Conservation (phyloP, 2,888 invertebrate species). For the Lithophane leautieri region DNA sequence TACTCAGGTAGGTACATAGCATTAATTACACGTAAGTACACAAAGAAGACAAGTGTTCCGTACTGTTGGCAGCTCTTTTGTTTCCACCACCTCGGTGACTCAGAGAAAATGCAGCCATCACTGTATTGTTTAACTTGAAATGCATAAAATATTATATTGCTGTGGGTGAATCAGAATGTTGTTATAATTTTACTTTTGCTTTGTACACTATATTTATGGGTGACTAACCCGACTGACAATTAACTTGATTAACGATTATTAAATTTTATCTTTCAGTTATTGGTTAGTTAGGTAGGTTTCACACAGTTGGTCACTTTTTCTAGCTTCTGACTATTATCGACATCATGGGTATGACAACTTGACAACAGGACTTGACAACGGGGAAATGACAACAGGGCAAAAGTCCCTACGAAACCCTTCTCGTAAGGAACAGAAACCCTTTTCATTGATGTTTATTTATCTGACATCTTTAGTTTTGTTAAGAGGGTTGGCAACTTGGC, state of each 20-base stretch:
- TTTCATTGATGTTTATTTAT: neutral
- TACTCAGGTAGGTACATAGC: conserved; percentile 27
- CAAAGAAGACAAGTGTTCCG: conserved; percentile 53
- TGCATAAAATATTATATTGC: conserved; percentile 38
- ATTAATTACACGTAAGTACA: conserved; percentile 39
- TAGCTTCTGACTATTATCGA: neutral
- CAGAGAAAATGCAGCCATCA: conserved; percentile 19
- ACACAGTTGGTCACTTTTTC: neutral
- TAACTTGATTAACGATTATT: neutral
- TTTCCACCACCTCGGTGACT: conserved; percentile 37
- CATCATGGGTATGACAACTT: neutral
- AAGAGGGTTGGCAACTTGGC: neutral
- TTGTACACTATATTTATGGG: neutral
- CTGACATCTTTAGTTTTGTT: neutral
- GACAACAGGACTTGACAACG: no score
- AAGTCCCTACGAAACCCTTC: neutral
- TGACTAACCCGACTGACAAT: conserved; percentile 6
- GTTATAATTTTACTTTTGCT: conserved; percentile 22
- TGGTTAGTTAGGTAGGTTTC: neutral
- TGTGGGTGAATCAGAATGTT: conserved; percentile 43
- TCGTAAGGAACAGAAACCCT: neutral
- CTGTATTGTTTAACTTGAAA: conserved; percentile 55
- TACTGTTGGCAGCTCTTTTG: conserved; percentile 45
- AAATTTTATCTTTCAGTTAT: neutral
- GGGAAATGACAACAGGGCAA: neutral